Evolutionary conservation across 2,113 vertebrate species (phyloP), one percentile per base, ranked within the genome.

Genomic region (Strigops habroptila): DNA sequence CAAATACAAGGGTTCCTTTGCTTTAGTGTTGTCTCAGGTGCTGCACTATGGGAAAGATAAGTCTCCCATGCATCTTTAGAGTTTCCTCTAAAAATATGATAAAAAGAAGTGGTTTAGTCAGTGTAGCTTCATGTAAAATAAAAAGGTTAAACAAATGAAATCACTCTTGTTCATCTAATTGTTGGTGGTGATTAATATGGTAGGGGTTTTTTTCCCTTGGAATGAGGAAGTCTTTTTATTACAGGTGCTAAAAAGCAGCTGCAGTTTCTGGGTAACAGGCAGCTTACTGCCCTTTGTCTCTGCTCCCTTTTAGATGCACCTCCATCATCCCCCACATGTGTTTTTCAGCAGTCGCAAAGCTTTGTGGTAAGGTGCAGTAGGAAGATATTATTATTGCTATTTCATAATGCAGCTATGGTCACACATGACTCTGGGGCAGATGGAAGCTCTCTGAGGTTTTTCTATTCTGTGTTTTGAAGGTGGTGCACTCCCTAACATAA

Each of bases 361-460:
- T 91, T 79, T 22, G 6, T 39, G 55, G 69, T 59, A 82, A 86
- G 82, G 82, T 90, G 65, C 46, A 73, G 39, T 49, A 74, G 23
- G 59, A 93, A 73, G 41, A 39, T 76, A 82, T 43, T 80, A 68
- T 90, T 86, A 81, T n/a, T 94, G 41, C 16, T 88, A 11, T 91
- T 82, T 76, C 70, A 25, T 91, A 69, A 69, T 3, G 4, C 33
- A 89, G 31, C 65, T 79, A 48, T 57, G 55, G 52, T 73, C 65
- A 89, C 44, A 70, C 17, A 44, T 49, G 51, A 21, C 77, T 87
- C 53, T 85, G 77, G 71, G 27, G 35, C 70, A 87, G 52, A 85
- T 24, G 35, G 63, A 91, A 90, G 65, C 30, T 76, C 53, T 91
- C 74, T 95, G 89, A 95, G 81, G 62, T 80, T 92, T 91, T 89